Evolutionary conservation across 1,140 invertebrate species (phyloP).

Genomic region (Magallana gigas): DNA sequence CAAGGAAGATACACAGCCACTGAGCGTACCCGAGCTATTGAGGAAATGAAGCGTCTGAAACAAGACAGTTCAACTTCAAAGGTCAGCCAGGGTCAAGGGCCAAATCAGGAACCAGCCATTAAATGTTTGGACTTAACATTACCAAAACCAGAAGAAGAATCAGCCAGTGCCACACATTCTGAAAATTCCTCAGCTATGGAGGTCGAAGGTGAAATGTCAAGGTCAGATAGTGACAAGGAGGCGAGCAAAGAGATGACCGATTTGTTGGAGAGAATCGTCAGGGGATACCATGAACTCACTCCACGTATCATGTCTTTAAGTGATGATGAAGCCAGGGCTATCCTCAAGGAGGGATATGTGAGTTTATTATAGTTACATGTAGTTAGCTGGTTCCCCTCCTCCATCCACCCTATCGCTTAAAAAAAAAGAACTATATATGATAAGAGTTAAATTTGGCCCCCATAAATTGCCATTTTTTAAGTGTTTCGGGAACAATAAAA

Average conservation of each 20-base stretch:
- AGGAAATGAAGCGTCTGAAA: background rate
- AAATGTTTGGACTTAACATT: background rate
- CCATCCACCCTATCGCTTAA: too few relatives aligned
- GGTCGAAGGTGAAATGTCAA: background rate
- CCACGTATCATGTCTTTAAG: background rate
- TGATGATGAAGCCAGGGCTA: background rate
- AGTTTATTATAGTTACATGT: background rate
- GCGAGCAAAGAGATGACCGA: background rate
- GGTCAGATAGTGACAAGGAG: background rate
- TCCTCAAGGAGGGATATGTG: slow-evolving; percentile 2
- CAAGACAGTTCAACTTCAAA: background rate
- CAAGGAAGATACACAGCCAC: slow-evolving; percentile 9
- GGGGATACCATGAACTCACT: slow-evolving; percentile 21
- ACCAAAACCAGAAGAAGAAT: background rate
- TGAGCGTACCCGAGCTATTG: background rate
- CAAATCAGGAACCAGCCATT: background rate
- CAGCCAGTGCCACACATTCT: background rate
- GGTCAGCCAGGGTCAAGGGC: background rate
- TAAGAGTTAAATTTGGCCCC: too few relatives aligned
- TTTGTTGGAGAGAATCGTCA: background rate
- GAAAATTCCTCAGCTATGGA: background rate
- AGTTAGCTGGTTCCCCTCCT: too few relatives aligned
- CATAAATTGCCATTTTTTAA: too few relatives aligned
- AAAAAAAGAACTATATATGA: too few relatives aligned
- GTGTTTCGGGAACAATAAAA: too few relatives aligned